Base-by-base conservation (phyloP, 1,140 invertebrate species). In the Goniozus legneri region DNA sequence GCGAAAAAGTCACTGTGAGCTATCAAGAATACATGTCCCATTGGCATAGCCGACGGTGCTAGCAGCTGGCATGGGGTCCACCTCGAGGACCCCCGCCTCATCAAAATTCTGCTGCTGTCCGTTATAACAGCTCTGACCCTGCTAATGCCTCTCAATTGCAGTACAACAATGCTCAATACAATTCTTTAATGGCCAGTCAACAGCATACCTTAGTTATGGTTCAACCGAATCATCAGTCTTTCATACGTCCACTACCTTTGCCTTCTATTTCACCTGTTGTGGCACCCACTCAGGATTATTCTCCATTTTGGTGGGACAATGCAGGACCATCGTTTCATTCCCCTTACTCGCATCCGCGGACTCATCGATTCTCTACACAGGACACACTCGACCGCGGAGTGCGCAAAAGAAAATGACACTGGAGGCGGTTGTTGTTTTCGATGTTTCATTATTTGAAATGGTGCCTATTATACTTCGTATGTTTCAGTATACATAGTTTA, bases 1-100 rank as follows among this genome's bases (percentile, higher is more conserved):
- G 88, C 69, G 90, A 92, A 68, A 91, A 92, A 74, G 81, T 92
- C 18, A 85, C 86, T 12, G 82, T 90, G 47, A 84, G 83, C 64
- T 94, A 92, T 79, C 82, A 87, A 60, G 92, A 93, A 58, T 92
- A 91, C 66, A 79, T 84, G 69, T 80, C 77, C 48, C 76, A 82
- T 52, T 83, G 82, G 78, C 73, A 77, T 35, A 79, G 61, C 47
- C 72, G 76, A 54, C 70, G 76, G 46, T 83, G 80, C 81, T 84
- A 84, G 79, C 81, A 80, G 67, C 67, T 67, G 52, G 63, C 63
- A 53, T 61, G 67, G 62, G 64, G 62, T 60, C 58, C 63, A 47
- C 22, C 24, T 3, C 58, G 60, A 49, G 67, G 56, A 40, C 51
- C 63, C 65, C 34, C 41, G 47, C 34, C 46, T 52, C 48, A 55